Base-by-base conservation (phyloP, 2,113 vertebrate genomes). In the Motacilla tschutschensis region DNA sequence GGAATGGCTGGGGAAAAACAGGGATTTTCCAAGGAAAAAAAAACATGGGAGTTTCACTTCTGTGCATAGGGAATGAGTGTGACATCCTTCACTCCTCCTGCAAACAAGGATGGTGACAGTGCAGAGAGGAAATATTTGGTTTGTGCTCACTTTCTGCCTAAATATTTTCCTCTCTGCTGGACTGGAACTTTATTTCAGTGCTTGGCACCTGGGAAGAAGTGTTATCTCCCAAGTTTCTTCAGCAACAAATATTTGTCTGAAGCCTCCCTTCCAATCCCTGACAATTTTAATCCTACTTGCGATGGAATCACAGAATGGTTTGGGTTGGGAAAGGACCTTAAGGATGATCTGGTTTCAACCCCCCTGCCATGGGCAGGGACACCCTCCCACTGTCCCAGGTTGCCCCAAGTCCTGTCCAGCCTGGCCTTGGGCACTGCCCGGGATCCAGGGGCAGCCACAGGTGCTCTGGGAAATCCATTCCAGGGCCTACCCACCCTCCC, bases 301-400 rank as follows among this genome's bases (percentile, higher is more conserved):
- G 13, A 2, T 5, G 31, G 44, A 29, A 44, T 28, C 28, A 9
- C 0, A 2, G 50, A 14, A 24, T 14, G 50, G 58, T n/a, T 36
- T 38, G 65, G 12, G 22, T 17, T 36, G 51, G 50, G 58, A 33
- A 51, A 24, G 28, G 28, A 46, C 6, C 24, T 33, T 33, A 7
- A 29, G 14, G 28, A 1, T 29, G 10, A 12, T 25, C 16, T 9
- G 46, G 8, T 72, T n/a, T 13, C n/a, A 28, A 9, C 6, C 3
- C 7, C 10, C 3, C 17, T 48, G 14, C 14, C 31, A 13, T 7
- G 21, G 19, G 6, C 14, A 43, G 36, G 36, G 31, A 63, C 33
- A 59, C 0, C 0, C 5, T 72, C 0, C 43, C 66, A 25, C 18
- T 0, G 0, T 5, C 38, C 74, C 74, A 58, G 36, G 36, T 0